A percentile compares a stretch with the other conserved stretches of the same genome.
phyloP scores from a whole-genome alignment of 2,888 invertebrate species.

The Helobdella robusta region DNA sequence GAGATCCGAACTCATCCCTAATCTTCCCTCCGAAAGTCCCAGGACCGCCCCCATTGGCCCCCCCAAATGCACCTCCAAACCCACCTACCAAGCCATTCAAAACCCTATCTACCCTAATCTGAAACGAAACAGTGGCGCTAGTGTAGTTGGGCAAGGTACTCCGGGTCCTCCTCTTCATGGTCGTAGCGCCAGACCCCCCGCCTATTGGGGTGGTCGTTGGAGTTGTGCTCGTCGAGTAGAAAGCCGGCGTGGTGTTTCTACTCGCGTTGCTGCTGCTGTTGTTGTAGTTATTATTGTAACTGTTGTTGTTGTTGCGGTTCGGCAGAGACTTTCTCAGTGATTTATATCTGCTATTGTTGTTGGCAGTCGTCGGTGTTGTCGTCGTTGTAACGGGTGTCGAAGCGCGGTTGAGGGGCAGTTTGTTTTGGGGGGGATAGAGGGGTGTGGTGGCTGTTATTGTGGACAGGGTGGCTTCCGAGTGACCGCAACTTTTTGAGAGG shows the following conservation, averaged over 20 bases:
- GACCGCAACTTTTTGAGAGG: constrained; percentile 22
- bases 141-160: constrained; percentile 17
- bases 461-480: constrained; percentile 12
- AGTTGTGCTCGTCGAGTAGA: not conserved
- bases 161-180: not conserved
- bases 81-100: too few species aligned
- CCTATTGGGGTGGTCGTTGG: not conserved
- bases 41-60: too few species aligned
- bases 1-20: not conserved
- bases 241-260: not conserved
- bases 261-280: not conserved
- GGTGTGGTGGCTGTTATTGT: not conserved
- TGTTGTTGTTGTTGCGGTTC: not conserved
- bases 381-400: not conserved
- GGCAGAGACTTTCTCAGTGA: too few species aligned
- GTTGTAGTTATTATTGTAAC: not conserved
- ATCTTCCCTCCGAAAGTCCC: not conserved
- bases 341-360: too few species aligned
- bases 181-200: not conserved
- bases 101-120: constrained; percentile 20
- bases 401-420: constrained; percentile 3
- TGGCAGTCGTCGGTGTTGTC: not conserved
- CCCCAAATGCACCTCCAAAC: too few species aligned
- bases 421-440: not conserved
- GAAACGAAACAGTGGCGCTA: constrained; percentile 17